Percentiles rank a stretch among this genome's conserved stretches.
Evolutionary conservation across 2,797 vertebrate species (phyloP).

Genomic region (Choloepus didactylus): DNA sequence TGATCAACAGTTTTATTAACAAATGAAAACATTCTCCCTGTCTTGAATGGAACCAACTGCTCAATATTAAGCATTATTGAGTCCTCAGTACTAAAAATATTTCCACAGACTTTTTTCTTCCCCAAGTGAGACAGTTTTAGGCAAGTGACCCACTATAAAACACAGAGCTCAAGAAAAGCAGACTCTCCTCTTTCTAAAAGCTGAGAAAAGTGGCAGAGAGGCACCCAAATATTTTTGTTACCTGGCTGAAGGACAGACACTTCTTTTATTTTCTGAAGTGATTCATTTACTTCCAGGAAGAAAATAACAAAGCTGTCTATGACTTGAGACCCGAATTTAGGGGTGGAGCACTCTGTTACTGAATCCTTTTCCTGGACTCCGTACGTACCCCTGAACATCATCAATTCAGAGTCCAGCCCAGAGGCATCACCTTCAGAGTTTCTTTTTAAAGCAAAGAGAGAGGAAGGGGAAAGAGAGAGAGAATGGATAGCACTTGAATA

Average conservation of each 20-base stretch:
- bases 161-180: neutral
- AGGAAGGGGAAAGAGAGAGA: neutral
- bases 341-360: neutral
- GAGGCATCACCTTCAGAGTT: neutral
- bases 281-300: slow-evolving; percentile 5
- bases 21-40: neutral
- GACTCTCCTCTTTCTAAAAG: neutral
- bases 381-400: neutral
- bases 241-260: neutral
- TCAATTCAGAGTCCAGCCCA: neutral
- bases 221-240: neutral
- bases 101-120: neutral
- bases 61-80: neutral
- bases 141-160: neutral
- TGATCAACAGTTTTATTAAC: neutral
- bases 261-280: slow-evolving; percentile 24
- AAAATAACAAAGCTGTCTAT: neutral
- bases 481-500: neutral
- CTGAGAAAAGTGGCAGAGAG: neutral
- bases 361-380: neutral
- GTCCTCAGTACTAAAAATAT: neutral
- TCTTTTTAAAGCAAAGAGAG: neutral
- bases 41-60: neutral
- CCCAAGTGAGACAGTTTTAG: neutral
- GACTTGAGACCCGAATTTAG: neutral